Base-by-base conservation (phyloP, 2,888 invertebrate species). In the Andrena praecox region DNA sequence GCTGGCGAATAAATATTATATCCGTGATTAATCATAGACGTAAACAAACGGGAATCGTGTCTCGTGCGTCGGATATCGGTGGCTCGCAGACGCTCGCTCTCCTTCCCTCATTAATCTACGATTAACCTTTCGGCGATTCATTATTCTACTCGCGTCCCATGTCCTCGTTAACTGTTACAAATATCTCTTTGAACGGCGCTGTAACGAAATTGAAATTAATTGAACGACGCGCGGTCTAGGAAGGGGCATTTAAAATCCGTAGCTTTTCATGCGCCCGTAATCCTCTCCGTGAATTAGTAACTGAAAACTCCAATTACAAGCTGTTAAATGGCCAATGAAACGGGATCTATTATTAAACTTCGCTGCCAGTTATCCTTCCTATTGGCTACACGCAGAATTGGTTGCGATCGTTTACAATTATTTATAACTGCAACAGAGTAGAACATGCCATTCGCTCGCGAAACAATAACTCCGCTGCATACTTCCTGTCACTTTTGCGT, bases 71-170 rank as follows among this genome's bases (percentile, higher is more conserved):
- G 52, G 33, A 56, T 35, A 63, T 66, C 69, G 20, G 48, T 52
- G 29, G 69, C 68, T 77, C 68, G 74, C 31, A 76, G 68, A 27
- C 56, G 20, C 29, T 78, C 56, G 16, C 33, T 20, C 54, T 8
- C 29, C 54, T 68, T 66, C 72, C 69, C 48, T 70, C 67, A 82
- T 85, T 80, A 85, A 62, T 75, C 73, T 35, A 33, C 64, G 71
- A 80, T 83, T 83, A 85, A 80, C 71, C 71, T 20, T 59, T 52
- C 60, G 76, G 29, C 60, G 84, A 72, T 85, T 85, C 63, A 71
- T 85, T 73, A 63, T 83, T 64, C 33, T 48, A 33, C 20, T 24
- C n/a, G 24, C 42, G 52, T 64, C 24, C 20, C 59, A 73, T 35
- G 24, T 48, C 42, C 64, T 73, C 66, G 67, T 73, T 77, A 73